Evolutionary conservation across 53 echinoderm and acorn worm genomes (phyloP).

Genomic region (Actinopyga echinites): DNA sequence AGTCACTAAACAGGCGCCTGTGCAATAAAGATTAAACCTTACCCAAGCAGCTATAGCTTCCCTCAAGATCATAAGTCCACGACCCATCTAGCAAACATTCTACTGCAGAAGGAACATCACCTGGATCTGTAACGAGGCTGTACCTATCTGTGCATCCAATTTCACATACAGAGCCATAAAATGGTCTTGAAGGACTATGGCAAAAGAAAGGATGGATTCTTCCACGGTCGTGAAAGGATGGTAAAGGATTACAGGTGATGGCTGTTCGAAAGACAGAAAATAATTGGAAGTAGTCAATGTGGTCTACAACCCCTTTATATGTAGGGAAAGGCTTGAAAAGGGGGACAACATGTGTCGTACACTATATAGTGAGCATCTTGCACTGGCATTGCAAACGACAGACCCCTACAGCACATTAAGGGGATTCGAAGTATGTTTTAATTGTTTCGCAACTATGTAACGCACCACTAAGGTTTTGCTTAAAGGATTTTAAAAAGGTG

Average conservation of each 20-base stretch:
- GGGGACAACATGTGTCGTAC: too few species aligned
- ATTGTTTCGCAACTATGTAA: too few species aligned
- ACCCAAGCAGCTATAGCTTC: background rate
- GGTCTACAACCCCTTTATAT: too few species aligned
- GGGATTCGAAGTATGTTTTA: too few species aligned
- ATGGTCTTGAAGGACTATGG: background rate
- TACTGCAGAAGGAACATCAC: background rate
- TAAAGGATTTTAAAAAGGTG: too few species aligned
- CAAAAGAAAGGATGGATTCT: constrained; percentile 10
- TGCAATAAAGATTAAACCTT: background rate
- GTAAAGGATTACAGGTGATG: background rate
- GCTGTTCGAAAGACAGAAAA: background rate
- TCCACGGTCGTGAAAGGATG: background rate
- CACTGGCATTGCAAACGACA: too few species aligned
- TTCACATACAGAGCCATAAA: background rate
- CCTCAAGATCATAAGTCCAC: background rate
- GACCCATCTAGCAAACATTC: constrained; percentile 8
- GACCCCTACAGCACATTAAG: too few species aligned
- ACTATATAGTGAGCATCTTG: too few species aligned
- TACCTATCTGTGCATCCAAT: constrained; percentile 11
- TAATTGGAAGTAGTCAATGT: too few species aligned
- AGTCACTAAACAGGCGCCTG: too few species aligned
- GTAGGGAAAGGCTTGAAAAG: too few species aligned
- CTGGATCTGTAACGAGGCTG: background rate
- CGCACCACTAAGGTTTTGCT: too few species aligned